These are phyloP conservation scores for Centropus unirufus DNA, from an alignment of 2,113 vertebrate species.

Conservation along the genomic window DNA sequence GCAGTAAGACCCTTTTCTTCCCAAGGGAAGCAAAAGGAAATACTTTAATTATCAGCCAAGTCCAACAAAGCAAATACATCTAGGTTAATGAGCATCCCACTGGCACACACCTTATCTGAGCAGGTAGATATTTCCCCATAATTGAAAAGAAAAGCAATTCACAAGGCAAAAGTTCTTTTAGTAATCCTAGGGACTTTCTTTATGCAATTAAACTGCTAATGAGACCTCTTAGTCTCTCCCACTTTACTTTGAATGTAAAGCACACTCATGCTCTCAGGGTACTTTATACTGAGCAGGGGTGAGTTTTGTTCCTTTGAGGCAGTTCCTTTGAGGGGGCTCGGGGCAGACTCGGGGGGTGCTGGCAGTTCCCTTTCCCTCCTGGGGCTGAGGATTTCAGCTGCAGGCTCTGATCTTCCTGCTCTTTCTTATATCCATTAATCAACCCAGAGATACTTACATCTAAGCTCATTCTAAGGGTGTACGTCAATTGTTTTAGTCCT, in stretches of 20 bases:
- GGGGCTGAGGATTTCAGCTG: background rate
- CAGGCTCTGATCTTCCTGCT: background rate
- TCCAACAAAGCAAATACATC: background rate
- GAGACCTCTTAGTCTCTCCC: background rate
- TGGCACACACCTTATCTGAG: background rate
- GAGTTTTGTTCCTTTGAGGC: background rate
- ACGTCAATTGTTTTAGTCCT: background rate
- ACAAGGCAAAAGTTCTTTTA: background rate
- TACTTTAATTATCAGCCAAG: background rate
- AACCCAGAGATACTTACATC: background rate
- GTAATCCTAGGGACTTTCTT: background rate
- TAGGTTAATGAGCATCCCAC: slow-evolving; percentile 39
- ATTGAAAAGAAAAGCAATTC: slow-evolving; percentile 19
- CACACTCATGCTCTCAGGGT: background rate
- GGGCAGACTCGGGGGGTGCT: background rate
- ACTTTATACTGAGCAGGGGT: background rate
- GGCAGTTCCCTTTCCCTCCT: background rate
- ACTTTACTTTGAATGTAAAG: background rate
- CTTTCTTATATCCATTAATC: background rate
- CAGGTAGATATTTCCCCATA: background rate
- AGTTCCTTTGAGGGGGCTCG: background rate
- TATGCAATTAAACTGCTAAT: background rate
- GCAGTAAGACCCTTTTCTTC: background rate
- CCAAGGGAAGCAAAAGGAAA: background rate
- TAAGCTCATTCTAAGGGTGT: background rate